A percentile compares a stretch with the other conserved stretches of the same genome.
phyloP scores from a whole-genome alignment of 2,113 vertebrate species.

The Heterochromis multidens region DNA sequence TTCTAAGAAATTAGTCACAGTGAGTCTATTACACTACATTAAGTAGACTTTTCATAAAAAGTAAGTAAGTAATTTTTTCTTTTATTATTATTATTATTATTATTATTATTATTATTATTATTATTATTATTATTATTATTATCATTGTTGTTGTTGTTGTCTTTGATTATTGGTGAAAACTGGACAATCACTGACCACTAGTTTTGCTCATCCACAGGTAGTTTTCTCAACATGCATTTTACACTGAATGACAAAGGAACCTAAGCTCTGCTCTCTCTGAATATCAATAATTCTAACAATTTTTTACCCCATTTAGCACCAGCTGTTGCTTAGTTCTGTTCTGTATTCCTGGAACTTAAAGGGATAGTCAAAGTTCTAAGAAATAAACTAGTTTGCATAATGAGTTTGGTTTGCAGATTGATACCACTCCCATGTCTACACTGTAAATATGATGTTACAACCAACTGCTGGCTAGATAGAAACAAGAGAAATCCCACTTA shows the following conservation, averaged over 20 bases:
- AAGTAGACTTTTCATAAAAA: background rate
- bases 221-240: background rate
- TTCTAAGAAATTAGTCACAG: background rate
- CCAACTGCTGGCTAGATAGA: background rate
- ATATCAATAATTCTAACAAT: background rate
- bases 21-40: background rate
- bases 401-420: background rate
- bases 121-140: background rate
- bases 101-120: background rate
- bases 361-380: background rate
- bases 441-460: background rate
- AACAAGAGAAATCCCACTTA: background rate
- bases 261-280: background rate
- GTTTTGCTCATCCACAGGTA: background rate
- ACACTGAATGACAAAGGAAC: background rate
- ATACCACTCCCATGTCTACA: background rate
- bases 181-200: background rate
- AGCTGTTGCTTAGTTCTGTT: background rate
- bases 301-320: background rate
- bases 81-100: background rate
- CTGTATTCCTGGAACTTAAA: background rate
- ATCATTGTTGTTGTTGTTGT: background rate
- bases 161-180: background rate
- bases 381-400: background rate
- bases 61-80: no score